These are phyloP conservation scores for Morpho achilles DNA, from an alignment of 2,888 invertebrate species.

Conservation along the genomic window DNA sequence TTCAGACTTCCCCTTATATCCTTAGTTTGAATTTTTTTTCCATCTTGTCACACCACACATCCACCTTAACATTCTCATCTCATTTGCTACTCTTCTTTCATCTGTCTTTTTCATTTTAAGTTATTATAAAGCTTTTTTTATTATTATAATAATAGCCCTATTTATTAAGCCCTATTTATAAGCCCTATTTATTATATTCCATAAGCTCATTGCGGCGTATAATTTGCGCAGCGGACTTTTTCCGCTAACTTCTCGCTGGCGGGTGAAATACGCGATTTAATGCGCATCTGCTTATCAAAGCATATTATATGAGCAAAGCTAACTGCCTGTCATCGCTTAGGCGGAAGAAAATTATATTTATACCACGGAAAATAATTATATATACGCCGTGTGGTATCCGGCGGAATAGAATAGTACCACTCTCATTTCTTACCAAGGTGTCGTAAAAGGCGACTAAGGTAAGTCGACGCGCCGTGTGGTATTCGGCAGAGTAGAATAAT, in stretches of 20 bases:
- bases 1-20: too few relatives aligned
- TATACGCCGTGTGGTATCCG: too few relatives aligned
- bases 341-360: not conserved
- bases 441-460: too few relatives aligned
- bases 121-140: not conserved
- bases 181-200: not conserved
- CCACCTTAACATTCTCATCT: too few relatives aligned
- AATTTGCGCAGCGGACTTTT: conserved; percentile 5
- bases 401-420: too few relatives aligned
- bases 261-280: conserved; percentile 17
- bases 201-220: conserved; percentile 3
- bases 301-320: conserved; percentile 12
- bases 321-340: not conserved
- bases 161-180: not conserved
- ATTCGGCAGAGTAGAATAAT: too few relatives aligned
- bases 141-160: conserved; percentile 5
- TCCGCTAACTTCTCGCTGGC: conserved; percentile 15
- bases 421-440: too few relatives aligned
- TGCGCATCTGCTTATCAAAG: conserved; percentile 20
- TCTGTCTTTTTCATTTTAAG: too few relatives aligned
- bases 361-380: not conserved
- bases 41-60: too few relatives aligned
- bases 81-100: too few relatives aligned
- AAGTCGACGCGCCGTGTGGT: too few relatives aligned
- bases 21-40: too few relatives aligned